Base-by-base conservation (phyloP, 2,888 invertebrate genomes). In the Thysanoteuthis rhombus region DNA sequence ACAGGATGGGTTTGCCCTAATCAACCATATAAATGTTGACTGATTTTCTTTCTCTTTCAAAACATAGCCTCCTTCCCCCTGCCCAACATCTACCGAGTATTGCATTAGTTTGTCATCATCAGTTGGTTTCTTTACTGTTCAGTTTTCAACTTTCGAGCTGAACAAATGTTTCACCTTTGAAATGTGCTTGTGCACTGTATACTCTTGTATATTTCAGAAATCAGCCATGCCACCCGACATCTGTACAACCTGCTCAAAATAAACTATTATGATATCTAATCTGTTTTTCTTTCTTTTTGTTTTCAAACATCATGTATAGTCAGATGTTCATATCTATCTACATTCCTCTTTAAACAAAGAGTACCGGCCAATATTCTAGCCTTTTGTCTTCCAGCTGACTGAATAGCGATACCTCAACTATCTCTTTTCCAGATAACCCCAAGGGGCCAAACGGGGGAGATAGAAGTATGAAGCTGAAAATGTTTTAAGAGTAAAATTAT, bases 1-100 rank as follows among this genome's bases (percentile, higher is more conserved):
- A 92, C 92, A 92, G 92, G 92, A 92, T 92, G 92, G 92, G 92
- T 92, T 32, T 92, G 40, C 92, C 92, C 40, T 45, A 92, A 92
- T 92, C 92, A 92, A 92, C 92, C 45, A 45, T 36, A 92, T 92
- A 19, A 90, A 92, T 40, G n/a, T 92, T 40, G 92, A 5, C n/a
- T 19, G n/a, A n/a, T n/a, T n/a, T n/a, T n/a, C 39, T 90, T 90
- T 90, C n/a, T 92, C 36, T 5, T 92, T 92, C n/a, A 75, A 75
- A n/a, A n/a, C 36, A n/a, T 75, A 52, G 52, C 25, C 36, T 36
- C 36, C n/a, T n/a, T n/a, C 1, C 10, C 25, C 22, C 25, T 0
- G n/a, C n/a, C n/a, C n/a, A n/a, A 5, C 25, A 3, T 42, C 42
- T 42, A 12, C 42, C 16, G 42, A 3, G 42, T 42, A 42, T 42